phyloP scores from a whole-genome alignment of 2,888 invertebrate species.

The Drosophila putrida region DNA sequence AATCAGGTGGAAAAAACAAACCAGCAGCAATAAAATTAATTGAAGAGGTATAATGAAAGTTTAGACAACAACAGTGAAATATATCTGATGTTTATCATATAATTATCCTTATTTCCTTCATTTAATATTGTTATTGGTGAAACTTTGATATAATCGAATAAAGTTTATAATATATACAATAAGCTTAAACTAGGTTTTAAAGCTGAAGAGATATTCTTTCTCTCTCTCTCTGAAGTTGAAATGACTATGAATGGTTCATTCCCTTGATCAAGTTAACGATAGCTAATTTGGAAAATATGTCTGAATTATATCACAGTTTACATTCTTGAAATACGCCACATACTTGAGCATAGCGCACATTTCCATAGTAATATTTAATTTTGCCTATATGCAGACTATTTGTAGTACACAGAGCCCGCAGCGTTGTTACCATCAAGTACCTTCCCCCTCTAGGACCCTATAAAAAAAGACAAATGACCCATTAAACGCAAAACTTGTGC shows the following conservation, averaged over 20 bases:
- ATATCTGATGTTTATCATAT: too few relatives aligned
- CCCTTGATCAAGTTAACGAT: too few relatives aligned
- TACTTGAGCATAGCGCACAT: slow-evolving; percentile 16
- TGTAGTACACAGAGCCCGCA: slow-evolving; percentile 16
- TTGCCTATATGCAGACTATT: slow-evolving; percentile 45
- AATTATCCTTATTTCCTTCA: too few relatives aligned
- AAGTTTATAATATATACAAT: too few relatives aligned
- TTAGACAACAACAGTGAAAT: too few relatives aligned
- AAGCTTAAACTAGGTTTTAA: too few relatives aligned
- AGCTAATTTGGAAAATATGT: too few relatives aligned
- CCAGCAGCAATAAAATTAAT: not conserved
- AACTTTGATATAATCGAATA: too few relatives aligned
- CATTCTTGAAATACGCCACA: not conserved
- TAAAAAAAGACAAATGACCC: slow-evolving; percentile 82
- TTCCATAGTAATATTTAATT: slow-evolving; percentile 53
- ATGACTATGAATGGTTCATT: too few relatives aligned
- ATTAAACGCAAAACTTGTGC: slow-evolving; percentile 80
- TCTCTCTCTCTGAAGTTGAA: too few relatives aligned
- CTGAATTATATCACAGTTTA: not conserved
- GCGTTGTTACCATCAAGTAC: slow-evolving; percentile 18
- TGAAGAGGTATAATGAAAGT: not conserved
- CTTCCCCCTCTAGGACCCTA: slow-evolving; percentile 27
- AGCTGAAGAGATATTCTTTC: too few relatives aligned
- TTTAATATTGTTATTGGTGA: too few relatives aligned
- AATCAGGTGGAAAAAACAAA: not conserved